These are phyloP conservation scores for Baccha elongata DNA, from an alignment of 2,888 invertebrate genomes.

Conservation along the genomic window DNA sequence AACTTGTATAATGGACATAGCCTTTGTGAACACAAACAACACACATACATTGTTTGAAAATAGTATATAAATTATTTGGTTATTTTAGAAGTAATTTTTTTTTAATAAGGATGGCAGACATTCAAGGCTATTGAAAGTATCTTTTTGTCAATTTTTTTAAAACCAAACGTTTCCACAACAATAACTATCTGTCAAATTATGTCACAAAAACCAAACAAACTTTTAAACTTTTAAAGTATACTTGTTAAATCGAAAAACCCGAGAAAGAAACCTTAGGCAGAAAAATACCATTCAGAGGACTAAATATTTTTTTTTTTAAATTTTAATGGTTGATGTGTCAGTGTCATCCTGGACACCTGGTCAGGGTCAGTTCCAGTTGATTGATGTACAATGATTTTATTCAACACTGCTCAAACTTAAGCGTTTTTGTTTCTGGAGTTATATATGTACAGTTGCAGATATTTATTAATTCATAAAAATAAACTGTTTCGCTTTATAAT, in stretches of 20 bases:
- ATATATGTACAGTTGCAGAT: too few species aligned
- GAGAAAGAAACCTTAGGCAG: background rate
- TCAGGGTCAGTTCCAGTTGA: too few species aligned
- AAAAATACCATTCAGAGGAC: background rate
- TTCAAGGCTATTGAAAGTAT: background rate
- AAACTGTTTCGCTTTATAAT: too few species aligned
- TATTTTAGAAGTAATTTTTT: background rate
- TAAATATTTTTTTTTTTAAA: too few species aligned
- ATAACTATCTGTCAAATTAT: background rate
- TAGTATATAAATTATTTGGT: too few species aligned
- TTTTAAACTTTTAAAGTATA: background rate
- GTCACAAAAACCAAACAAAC: background rate
- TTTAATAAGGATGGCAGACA: background rate
- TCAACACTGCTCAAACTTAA: too few species aligned
- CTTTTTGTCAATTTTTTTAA: background rate
- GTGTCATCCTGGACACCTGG: too few species aligned
- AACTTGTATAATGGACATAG: background rate
- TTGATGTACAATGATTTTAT: too few species aligned
- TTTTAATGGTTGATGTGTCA: too few species aligned
- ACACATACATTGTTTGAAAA: background rate
- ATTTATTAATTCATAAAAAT: too few species aligned
- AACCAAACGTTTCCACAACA: background rate
- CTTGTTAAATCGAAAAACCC: background rate
- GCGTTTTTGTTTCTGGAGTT: too few species aligned
- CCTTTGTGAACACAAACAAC: background rate